phyloP scores from a whole-genome alignment of 2,888 invertebrate genomes.

The Xylota segnis region DNA sequence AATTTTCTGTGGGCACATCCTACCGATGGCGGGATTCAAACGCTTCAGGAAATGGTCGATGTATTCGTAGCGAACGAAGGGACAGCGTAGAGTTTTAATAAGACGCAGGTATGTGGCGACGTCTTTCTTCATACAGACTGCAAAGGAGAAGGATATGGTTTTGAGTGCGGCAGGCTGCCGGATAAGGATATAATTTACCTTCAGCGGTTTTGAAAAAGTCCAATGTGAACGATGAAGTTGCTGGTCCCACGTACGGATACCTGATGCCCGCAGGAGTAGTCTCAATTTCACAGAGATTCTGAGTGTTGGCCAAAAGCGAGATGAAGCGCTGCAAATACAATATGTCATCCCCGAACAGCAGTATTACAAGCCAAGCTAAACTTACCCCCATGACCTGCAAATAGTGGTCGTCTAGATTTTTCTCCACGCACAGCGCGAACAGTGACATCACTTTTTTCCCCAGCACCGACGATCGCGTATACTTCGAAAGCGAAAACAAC shows the following conservation, averaged over 20 bases:
- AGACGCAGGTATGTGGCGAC: constrained; percentile 79
- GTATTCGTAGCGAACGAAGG: constrained; percentile 81
- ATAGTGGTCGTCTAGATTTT: constrained; percentile 78
- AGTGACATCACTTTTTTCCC: constrained; percentile 80
- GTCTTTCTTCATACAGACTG: constrained; percentile 64
- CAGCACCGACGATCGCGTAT: constrained; percentile 78
- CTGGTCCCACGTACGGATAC: constrained; percentile 80
- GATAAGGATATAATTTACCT: constrained; percentile 74
- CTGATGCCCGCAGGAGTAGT: constrained; percentile 78
- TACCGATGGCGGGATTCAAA: constrained; percentile 60
- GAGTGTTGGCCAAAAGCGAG: constrained; percentile 81
- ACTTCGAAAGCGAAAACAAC: constrained; percentile 80
- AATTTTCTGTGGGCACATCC: constrained; percentile 80
- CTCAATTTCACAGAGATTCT: constrained; percentile 81
- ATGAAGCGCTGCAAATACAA: constrained; percentile 80
- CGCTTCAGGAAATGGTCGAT: constrained; percentile 80
- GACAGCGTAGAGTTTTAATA: constrained; percentile 79
- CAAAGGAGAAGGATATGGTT: background rate
- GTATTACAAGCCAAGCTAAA: background rate
- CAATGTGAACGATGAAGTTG: constrained; percentile 79
- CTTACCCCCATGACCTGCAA: constrained; percentile 80
- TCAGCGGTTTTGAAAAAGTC: constrained; percentile 81
- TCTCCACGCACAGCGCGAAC: constrained; percentile 80
- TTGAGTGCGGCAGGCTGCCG: no score
- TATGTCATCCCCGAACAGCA: background rate